A percentile compares a stretch with the other conserved stretches of the same genome.
Evolutionary conservation across 1,140 invertebrate genomes (phyloP).

Genomic region (Drosophila sp.): DNA sequence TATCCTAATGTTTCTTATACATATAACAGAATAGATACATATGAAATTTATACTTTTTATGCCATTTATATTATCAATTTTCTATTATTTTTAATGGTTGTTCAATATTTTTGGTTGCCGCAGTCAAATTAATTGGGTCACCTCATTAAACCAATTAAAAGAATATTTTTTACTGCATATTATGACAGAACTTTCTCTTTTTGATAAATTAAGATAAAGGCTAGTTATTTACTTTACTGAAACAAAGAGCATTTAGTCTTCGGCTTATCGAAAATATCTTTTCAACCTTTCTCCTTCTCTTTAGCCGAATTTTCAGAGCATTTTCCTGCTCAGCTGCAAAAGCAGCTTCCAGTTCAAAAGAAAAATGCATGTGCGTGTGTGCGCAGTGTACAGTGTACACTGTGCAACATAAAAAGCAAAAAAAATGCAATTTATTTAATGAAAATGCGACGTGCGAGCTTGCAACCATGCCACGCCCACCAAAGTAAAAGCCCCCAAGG

Average conservation of each 20-base stretch:
- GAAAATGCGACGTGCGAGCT: slow-evolving; percentile 42
- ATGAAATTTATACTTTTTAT: slow-evolving; percentile 17
- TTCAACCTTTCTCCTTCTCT: neutral
- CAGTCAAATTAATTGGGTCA: slow-evolving; percentile 15
- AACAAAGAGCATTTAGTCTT: neutral
- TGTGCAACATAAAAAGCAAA: slow-evolving; percentile 2
- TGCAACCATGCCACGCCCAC: slow-evolving; percentile 13
- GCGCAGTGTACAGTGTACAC: neutral
- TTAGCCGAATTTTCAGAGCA: neutral
- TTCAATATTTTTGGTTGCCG: slow-evolving; percentile 6
- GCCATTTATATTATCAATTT: neutral
- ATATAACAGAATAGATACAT: slow-evolving; percentile 25
- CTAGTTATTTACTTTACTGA: no score
- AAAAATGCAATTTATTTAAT: slow-evolving; percentile 69
- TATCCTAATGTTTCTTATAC: slow-evolving; percentile 24
- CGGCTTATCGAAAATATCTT: neutral
- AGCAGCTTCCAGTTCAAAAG: neutral
- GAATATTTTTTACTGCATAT: no score
- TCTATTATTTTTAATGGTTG: neutral
- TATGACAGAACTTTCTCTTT: no score
- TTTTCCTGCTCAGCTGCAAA: neutral
- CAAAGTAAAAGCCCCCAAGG: neutral
- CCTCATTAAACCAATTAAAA: slow-evolving; percentile 1
- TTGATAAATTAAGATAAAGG: no score
- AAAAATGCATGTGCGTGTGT: neutral